Evolutionary conservation across 2,113 vertebrate species (phyloP).

Genomic region (Prietella phreatophila): DNA sequence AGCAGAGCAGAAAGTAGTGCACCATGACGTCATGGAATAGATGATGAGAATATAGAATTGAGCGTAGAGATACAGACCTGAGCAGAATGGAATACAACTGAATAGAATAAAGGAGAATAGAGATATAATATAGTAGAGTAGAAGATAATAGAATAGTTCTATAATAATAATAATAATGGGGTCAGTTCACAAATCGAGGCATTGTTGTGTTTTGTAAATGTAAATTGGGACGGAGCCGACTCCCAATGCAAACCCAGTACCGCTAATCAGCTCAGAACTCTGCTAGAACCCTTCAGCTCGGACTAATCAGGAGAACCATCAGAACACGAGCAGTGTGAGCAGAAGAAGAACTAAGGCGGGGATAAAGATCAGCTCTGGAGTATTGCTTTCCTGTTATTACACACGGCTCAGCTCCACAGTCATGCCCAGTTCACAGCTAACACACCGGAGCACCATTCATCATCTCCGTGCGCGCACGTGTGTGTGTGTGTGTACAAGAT

Average conservation of each 20-base stretch:
- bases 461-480: neutral
- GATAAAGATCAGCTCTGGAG: neutral
- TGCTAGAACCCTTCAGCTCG: neutral
- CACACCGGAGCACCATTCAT: constrained; percentile 6
- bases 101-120: no score
- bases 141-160: no score
- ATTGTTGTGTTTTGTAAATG: no score
- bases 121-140: no score
- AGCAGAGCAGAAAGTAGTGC: no score
- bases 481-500: neutral
- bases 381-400: constrained; percentile 1
- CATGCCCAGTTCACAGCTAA: neutral
- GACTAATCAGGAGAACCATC: neutral
- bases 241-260: neutral
- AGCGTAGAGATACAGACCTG: no score
- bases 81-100: no score
- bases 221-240: neutral
- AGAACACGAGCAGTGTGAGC: neutral
- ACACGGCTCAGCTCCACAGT: neutral
- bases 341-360: neutral
- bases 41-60: no score
- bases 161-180: no score
- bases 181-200: neutral
- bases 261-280: neutral
- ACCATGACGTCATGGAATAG: no score